phyloP scores from a whole-genome alignment of 2,888 invertebrate species.

The Caenorhabditis sp. region DNA sequence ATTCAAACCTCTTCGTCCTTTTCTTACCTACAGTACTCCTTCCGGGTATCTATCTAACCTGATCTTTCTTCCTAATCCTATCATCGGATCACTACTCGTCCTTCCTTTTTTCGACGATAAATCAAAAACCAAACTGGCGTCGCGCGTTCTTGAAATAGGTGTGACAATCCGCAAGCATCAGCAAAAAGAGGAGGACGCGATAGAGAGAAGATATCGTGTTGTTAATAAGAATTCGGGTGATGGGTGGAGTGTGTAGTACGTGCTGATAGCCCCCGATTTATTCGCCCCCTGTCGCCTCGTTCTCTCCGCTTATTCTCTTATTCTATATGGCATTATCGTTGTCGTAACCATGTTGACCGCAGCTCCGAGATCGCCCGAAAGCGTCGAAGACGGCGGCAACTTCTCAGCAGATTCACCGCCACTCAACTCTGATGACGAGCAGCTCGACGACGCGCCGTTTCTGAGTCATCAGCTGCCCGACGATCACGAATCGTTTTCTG shows the following conservation, averaged over 20 bases:
- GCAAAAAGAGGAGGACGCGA: slow-evolving; percentile 15
- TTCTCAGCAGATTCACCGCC: slow-evolving; percentile 48
- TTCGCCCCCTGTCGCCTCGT: too few species aligned
- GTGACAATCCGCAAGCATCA: slow-evolving; percentile 42
- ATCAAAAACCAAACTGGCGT: slow-evolving; percentile 49
- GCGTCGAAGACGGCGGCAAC: slow-evolving; percentile 35
- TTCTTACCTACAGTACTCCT: slow-evolving; percentile 6
- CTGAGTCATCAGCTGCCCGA: slow-evolving; percentile 50
- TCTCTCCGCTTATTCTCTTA: too few species aligned
- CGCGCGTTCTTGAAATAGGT: slow-evolving; percentile 52
- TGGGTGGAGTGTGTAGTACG: slow-evolving; percentile 43
- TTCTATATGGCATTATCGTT: too few species aligned
- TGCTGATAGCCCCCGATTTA: slow-evolving; percentile 42
- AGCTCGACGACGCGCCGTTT: slow-evolving; percentile 51
- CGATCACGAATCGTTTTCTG: slow-evolving; percentile 56
- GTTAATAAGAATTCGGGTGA: slow-evolving; percentile 35
- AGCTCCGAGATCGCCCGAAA: too few species aligned
- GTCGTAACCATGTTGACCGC: slow-evolving; percentile 33
- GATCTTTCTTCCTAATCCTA: slow-evolving; percentile 33
- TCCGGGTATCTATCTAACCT: slow-evolving; percentile 1
- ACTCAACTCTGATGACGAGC: slow-evolving; percentile 56
- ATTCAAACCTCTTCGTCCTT: not conserved
- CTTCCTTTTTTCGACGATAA: slow-evolving; percentile 33
- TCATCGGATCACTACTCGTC: slow-evolving; percentile 9
- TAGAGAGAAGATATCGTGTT: slow-evolving; percentile 17